Evolutionary conservation across 92 coral and sea anemone genomes (phyloP).

Genomic region (Actinernus sp.): DNA sequence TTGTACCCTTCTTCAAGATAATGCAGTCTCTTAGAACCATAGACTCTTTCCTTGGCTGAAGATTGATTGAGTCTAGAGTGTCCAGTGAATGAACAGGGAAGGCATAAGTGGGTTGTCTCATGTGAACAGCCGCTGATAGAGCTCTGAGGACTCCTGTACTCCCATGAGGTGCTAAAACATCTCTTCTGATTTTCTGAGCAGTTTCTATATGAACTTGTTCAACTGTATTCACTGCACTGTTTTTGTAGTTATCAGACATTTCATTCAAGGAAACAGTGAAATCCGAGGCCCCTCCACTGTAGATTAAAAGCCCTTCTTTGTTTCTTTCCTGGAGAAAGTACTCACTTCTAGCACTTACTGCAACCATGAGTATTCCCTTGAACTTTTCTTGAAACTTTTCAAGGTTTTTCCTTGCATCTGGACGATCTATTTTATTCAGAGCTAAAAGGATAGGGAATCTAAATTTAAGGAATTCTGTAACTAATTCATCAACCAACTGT

Average conservation of each 20-base stretch:
- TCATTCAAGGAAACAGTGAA: constrained; percentile 9
- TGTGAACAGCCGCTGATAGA: constrained; percentile 68
- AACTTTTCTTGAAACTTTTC: constrained; percentile 62
- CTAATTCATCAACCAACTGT: constrained; percentile 57
- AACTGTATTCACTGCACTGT: neutral
- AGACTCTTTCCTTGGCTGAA: constrained; percentile 24
- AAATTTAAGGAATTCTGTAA: constrained; percentile 57
- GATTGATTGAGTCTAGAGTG: constrained; percentile 63
- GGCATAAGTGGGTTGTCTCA: constrained; percentile 68
- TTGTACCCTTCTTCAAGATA: constrained; percentile 76
- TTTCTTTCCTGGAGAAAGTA: constrained; percentile 66
- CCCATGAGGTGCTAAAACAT: constrained; percentile 50
- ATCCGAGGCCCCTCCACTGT: constrained; percentile 67
- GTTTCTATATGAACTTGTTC: constrained; percentile 7
- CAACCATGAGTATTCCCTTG: constrained; percentile 48
- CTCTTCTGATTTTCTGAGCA: constrained; percentile 23
- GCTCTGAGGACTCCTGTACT: constrained; percentile 78
- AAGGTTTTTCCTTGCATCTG: constrained; percentile 57
- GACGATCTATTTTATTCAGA: constrained; percentile 71
- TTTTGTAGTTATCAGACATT: neutral
- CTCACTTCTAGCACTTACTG: constrained; percentile 79
- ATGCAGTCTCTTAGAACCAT: constrained; percentile 64
- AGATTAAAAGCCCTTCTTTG: constrained; percentile 39
- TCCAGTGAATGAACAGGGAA: constrained; percentile 81
- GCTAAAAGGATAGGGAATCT: constrained; percentile 85